Evolutionary conservation across 2,888 invertebrate genomes (phyloP).

Genomic region (Drosophila eohydei): DNA sequence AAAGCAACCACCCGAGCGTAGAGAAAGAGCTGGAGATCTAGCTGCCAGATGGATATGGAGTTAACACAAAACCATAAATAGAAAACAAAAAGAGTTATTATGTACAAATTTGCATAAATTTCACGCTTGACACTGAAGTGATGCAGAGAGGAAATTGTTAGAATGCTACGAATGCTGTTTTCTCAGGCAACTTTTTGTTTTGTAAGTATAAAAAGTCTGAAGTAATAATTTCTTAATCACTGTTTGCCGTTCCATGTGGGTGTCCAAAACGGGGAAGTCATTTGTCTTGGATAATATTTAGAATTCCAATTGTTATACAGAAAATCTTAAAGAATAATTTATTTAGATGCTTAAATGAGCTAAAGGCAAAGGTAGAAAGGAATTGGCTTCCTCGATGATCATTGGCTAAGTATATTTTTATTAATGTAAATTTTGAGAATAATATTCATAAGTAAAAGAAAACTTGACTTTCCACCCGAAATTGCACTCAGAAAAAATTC

Average conservation of each 20-base stretch:
- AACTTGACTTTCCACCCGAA: too few relatives aligned
- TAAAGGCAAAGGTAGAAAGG: neutral
- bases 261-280: constrained; percentile 24
- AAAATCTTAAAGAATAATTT: neutral
- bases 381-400: too few relatives aligned
- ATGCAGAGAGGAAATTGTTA: constrained; percentile 55
- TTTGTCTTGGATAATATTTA: constrained; percentile 6
- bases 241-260: constrained; percentile 33
- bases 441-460: too few relatives aligned
- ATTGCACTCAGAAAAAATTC: too few relatives aligned
- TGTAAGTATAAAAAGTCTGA: constrained; percentile 17
- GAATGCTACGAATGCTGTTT: constrained; percentile 25
- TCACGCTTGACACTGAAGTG: constrained; percentile 63
- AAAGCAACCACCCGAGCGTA: constrained; percentile 74
- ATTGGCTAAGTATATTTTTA: too few relatives aligned
- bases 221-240: constrained; percentile 58
- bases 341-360: neutral
- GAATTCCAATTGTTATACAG: neutral
- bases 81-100: constrained; percentile 81
- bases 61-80: constrained; percentile 32
- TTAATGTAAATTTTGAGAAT: too few relatives aligned
- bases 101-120: constrained; percentile 79
- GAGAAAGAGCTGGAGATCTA: constrained; percentile 45
- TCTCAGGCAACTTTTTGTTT: constrained; percentile 14
- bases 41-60: constrained; percentile 33